Percentiles rank a stretch among this genome's conserved stretches.
Conservation (phyloP, 2,113 vertebrate species). For the Eleginops maclovinus region DNA sequence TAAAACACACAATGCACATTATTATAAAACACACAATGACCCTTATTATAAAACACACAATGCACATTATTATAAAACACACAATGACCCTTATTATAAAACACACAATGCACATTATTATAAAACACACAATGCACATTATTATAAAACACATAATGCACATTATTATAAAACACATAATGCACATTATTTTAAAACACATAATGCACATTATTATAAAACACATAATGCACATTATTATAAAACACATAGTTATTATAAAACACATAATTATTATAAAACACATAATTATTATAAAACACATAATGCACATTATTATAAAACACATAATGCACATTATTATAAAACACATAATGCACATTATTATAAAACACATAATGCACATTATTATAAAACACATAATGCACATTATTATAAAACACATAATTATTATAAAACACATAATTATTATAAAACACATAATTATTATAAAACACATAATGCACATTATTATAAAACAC, state of each 20-base stretch:
- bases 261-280: not conserved
- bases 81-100: not conserved
- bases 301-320: not conserved
- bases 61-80: too few relatives aligned
- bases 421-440: too few relatives aligned
- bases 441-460: not conserved
- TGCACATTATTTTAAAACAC: not conserved
- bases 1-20: too few relatives aligned
- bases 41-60: not conserved
- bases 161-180: not conserved
- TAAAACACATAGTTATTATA: not conserved
- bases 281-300: not conserved
- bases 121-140: not conserved
- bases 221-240: too few relatives aligned
- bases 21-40: rapidly evolving
- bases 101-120: not conserved
- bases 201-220: too few relatives aligned
- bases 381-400: not conserved
- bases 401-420: not conserved
- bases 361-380: too few relatives aligned
- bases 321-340: not conserved
- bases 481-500: not conserved
- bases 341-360: too few relatives aligned
- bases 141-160: too few relatives aligned
- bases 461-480: too few relatives aligned